Conservation (phyloP, 2,888 invertebrate genomes). For the Pycnomerus fuliginosus region DNA sequence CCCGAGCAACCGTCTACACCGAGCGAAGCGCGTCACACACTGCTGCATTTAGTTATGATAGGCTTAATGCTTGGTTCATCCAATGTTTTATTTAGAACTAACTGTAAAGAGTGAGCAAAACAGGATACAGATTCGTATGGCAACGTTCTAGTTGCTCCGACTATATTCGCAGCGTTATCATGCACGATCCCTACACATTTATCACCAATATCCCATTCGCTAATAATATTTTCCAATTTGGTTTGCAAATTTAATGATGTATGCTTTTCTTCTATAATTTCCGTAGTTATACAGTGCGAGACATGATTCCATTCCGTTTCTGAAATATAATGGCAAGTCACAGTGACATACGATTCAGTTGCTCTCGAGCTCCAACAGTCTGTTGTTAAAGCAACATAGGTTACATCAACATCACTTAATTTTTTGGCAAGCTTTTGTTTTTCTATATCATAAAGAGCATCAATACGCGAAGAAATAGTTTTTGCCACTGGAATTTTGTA, state of each 20-base stretch:
- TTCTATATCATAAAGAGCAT: neutral
- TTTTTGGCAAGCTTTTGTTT: conserved; percentile 2
- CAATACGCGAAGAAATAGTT: conserved; percentile 2
- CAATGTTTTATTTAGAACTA: neutral
- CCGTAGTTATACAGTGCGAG: neutral
- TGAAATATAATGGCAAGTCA: neutral
- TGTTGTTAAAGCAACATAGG: conserved; percentile 24
- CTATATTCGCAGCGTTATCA: neutral
- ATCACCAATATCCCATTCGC: neutral
- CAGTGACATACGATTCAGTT: conserved; percentile 3
- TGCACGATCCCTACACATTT: neutral
- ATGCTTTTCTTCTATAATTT: neutral
- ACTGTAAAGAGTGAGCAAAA: neutral
- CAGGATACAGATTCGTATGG: neutral
- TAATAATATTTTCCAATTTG: neutral
- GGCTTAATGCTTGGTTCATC: neutral
- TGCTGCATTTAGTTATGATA: neutral
- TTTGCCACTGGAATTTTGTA: conserved; percentile 4
- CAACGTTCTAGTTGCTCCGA: neutral
- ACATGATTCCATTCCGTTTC: neutral
- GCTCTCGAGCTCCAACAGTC: conserved; percentile 33
- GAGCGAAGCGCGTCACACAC: no score
- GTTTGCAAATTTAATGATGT: neutral
- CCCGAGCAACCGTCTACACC: no score
- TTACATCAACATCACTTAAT: neutral